Conservation (phyloP, 64 coral and sea anemone genomes). For the Hydrozoanthus tunicans region DNA sequence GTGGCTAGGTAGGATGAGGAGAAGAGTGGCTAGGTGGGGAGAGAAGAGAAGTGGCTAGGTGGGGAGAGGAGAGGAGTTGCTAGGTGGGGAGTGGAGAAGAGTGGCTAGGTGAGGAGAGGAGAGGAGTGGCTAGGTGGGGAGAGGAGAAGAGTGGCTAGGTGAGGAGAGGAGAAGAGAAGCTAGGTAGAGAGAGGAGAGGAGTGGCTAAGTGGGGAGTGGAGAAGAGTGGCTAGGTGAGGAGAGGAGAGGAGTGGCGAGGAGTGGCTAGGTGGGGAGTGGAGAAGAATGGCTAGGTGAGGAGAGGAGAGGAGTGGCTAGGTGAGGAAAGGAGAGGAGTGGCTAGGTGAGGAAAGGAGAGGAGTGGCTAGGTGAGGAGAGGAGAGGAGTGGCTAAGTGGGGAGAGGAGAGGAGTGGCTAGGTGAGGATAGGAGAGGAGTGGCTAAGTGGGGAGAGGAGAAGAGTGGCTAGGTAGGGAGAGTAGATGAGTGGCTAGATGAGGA, state of each 20-base stretch:
- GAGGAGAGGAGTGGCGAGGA: no score
- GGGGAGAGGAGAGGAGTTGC: no score
- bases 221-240: background rate
- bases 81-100: background rate
- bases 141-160: background rate
- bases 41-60: background rate
- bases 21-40: background rate
- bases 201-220: background rate
- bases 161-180: background rate
- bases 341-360: background rate
- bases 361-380: background rate
- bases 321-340: background rate
- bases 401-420: background rate
- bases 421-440: background rate
- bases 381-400: background rate
- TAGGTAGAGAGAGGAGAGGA: background rate
- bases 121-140: background rate
- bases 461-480: no score
- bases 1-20: no score
- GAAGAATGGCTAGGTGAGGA: no score
- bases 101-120: background rate
- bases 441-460: no score
- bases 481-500: background rate
- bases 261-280: no score
- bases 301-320: no score